Percentiles rank a stretch among this genome's conserved stretches.
These are phyloP conservation scores for Aphelocoma coerulescens DNA, from an alignment of 2,113 vertebrate genomes.

Conservation along the genomic window DNA sequence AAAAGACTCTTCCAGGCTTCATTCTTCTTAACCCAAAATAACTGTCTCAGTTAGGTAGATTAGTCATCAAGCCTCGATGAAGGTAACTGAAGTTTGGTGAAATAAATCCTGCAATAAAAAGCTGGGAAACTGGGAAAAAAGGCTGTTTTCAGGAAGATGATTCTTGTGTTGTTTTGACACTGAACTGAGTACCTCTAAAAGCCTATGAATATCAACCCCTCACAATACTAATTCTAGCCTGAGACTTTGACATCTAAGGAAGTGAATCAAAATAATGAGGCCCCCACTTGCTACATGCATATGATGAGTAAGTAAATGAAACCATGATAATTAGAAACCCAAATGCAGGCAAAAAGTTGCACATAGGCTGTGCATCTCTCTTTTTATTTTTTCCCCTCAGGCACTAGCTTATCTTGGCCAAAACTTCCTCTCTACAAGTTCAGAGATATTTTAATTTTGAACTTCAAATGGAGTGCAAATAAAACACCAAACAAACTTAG, in stretches of 20 bases:
- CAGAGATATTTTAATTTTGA: constrained; percentile 40
- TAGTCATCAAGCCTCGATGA: neutral
- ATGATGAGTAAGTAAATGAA: neutral
- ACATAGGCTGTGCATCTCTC: neutral
- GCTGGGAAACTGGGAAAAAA: neutral
- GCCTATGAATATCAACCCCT: neutral
- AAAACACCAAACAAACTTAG: constrained; percentile 37
- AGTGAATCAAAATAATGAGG: constrained; percentile 22
- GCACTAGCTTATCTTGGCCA: constrained; percentile 11
- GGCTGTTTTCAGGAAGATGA: neutral
- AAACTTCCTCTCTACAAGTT: constrained; percentile 20
- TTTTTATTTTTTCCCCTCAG: constrained; percentile 1
- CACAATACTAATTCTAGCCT: neutral
- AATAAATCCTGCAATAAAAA: neutral
- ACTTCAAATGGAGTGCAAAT: constrained; percentile 47
- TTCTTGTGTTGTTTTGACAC: neutral
- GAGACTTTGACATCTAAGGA: neutral
- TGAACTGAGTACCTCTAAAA: neutral
- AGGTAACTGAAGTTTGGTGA: neutral
- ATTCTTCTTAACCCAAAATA: neutral
- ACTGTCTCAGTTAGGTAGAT: neutral
- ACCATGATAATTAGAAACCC: constrained; percentile 4
- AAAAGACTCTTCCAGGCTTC: neutral
- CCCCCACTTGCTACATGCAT: neutral
- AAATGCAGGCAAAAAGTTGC: neutral